Conservation (phyloP, 2,113 vertebrate genomes). For the Calidris pugnax region DNA sequence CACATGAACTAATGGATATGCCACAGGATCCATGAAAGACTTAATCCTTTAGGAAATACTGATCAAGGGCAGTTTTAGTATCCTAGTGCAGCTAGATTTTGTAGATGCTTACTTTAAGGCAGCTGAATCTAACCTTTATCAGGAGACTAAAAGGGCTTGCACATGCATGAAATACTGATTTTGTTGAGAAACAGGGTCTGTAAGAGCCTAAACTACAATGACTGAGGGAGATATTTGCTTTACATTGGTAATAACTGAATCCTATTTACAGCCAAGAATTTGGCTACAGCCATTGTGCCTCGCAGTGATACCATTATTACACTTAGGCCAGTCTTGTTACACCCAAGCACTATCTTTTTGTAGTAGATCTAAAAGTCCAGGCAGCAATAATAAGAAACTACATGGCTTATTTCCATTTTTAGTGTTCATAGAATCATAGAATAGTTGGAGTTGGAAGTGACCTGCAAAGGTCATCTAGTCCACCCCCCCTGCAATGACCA, state of each 20-base stretch:
- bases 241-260: neutral
- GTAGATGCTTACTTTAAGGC: neutral
- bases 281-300: neutral
- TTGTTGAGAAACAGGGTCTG: neutral
- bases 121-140: neutral
- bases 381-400: accelerated
- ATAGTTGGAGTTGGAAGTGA: neutral
- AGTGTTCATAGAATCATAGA: neutral
- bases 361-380: neutral
- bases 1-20: neutral
- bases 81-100: neutral
- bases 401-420: neutral
- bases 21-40: neutral
- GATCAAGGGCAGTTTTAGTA: neutral
- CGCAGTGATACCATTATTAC: neutral
- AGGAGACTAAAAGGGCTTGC: neutral
- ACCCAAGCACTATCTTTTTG: neutral
- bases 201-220: neutral
- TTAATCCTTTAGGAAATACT: neutral
- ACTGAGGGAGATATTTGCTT: neutral
- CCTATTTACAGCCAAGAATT: neutral
- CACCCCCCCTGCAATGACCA: neutral
- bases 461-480: neutral
- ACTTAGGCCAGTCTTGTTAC: neutral
- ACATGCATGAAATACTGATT: neutral